Evolutionary conservation across 1,140 invertebrate genomes (phyloP), one percentile per base, ranked within the genome.

Genomic region (Notospermus geniculatus): DNA sequence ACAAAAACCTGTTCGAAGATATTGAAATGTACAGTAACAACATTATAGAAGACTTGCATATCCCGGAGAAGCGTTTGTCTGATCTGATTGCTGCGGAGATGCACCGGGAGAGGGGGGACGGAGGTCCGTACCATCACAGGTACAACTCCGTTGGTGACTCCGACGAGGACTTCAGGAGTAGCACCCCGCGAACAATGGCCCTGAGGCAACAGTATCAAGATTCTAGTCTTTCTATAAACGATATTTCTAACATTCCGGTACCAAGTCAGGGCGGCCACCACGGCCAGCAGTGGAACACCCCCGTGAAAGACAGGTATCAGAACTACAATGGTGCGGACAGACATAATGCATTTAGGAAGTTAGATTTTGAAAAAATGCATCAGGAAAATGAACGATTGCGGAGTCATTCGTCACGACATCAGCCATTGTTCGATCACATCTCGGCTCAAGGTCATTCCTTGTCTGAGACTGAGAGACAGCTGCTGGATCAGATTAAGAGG

Each of bases 401-500:
- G 30, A 55, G 17, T 27, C 4, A 32, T 28, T 55, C 30, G 25
- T 30, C 2, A 27, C 11, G 4, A 7, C 11, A 5, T 7, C 27
- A 25, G 54, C n/a, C 25, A 7, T 29, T 13, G 4, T 32, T 55
- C 15, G 59, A 32, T 23, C 32, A 28, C 22, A 39, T 61, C 17
- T 22, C 52, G 11, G 69, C 71, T 29, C 63, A 65, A 32, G 67
- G 64, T 27, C 69, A 70, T 57, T 73, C 71, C 9, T 78, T 71
- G 57, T 79, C 77, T 11, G 77, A 79, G 63, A 78, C 78, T 57
- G 77, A 79, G 58, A 79, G 78, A 67, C 74, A 77, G 59, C 66
- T 79, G n/a, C 71, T 79, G 52, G 77, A 79, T 60, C 73, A 78
- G 62, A 78, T 79, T 73, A 73, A 74, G 45, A 58, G 71, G 28